Conservation (phyloP, 2,113 vertebrate genomes). For the Dromiciops gliroides region DNA sequence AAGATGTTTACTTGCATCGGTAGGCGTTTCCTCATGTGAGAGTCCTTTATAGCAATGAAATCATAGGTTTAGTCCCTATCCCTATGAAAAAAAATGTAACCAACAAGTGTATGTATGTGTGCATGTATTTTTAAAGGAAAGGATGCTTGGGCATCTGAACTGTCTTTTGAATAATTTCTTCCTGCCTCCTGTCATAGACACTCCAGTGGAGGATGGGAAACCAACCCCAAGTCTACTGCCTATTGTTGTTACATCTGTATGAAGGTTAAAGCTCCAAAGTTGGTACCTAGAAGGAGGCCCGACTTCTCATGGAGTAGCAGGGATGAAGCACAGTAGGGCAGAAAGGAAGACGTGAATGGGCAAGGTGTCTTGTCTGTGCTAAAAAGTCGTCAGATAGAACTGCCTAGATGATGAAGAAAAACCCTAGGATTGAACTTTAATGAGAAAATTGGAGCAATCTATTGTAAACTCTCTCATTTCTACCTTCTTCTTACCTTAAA, state of each 20-base stretch:
- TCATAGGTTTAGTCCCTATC: neutral
- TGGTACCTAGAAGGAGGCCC: neutral
- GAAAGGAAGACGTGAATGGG: neutral
- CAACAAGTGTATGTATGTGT: neutral
- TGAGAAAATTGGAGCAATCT: neutral
- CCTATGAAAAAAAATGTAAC: neutral
- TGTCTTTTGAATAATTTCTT: neutral
- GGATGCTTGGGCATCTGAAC: neutral
- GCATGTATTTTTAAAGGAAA: neutral
- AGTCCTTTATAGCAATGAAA: neutral
- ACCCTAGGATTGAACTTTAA: neutral
- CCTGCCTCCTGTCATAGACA: neutral
- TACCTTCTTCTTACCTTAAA: neutral
- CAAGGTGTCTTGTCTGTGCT: neutral
- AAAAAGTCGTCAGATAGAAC: neutral
- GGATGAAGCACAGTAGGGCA: neutral
- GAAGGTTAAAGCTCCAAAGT: neutral
- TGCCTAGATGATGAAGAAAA: neutral
- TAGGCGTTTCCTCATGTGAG: neutral
- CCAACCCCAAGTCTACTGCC: neutral
- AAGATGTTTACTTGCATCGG: neutral
- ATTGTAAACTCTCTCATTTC: neutral
- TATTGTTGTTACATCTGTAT: neutral
- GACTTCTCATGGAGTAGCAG: neutral
- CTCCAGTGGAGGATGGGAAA: neutral